Base-by-base conservation (phyloP, 2,113 vertebrate species). In the Apteryx mantelli region DNA sequence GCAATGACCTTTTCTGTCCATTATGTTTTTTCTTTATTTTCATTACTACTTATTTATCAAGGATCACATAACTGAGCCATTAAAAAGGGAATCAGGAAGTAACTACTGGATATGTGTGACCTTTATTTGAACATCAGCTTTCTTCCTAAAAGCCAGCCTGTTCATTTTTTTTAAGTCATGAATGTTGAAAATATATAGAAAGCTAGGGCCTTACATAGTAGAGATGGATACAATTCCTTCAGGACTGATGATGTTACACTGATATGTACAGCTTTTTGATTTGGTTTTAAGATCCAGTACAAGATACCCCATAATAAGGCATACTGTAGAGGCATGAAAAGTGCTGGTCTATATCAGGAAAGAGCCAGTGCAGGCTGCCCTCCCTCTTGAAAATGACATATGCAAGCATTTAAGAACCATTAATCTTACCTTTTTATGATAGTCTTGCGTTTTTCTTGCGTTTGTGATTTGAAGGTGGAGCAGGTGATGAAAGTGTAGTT, bases 401-500 rank as follows among this genome's bases (percentile, higher is more conserved):
- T 65, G 11, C 58, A 82, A 66, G 15, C 18, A 34, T 52, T 92
- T 52, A 77, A 71, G 10, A 83, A 40, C 8, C 2, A 6, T 48
- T 36, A 28, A 26, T 88, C 44, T 38, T 82, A 26, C 9, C 26
- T 82, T 81, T 73, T 70, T 22, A 32, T 48, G 13, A 34, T 40
- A 21, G 6, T 36, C 65, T 80, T 81, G 11, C 13, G 30, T 26
- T 40, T 65, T 34, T 92, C 40, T 9, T 81, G 14, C 7, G 21
- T 93, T 84, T 94, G 7, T 82, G 63, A 64, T 74, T 58, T 86
- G 73, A 91, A 56, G 46, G 13, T 79, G 60, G 40, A 91, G 13
- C 53, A 82, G 46, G 19, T 2, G 2, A 8, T 71, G 10, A 44
- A 91, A 77, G 7, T 12, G 2, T 48, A 48, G 19, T 56, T 87